Percentiles rank a stretch among this genome's conserved stretches.
Evolutionary conservation across 23 tunicate species (phyloP).

Genomic region (Ascidia mentula): DNA sequence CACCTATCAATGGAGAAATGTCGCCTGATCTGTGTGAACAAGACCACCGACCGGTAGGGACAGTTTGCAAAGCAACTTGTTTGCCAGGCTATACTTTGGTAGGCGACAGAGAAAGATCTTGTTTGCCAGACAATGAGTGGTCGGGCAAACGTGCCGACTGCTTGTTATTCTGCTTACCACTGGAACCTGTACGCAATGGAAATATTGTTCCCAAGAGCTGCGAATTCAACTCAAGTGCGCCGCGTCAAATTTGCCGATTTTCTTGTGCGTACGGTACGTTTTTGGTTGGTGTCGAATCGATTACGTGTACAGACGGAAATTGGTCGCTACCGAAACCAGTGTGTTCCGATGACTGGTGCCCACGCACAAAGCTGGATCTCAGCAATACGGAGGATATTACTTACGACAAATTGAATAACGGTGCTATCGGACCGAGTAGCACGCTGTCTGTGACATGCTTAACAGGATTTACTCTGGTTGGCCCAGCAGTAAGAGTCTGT

Average conservation of each 20-base stretch:
- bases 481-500: conserved; percentile 13
- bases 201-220: conserved; percentile 12
- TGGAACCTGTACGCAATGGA: not conserved
- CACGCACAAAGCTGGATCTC: not conserved
- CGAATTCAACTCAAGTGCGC: not conserved
- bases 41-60: conserved; percentile 1
- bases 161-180: conserved; percentile 11
- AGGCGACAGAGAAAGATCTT: conserved; percentile 5
- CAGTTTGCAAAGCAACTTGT: conserved; percentile 1
- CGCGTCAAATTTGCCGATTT: conserved; percentile 14
- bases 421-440: conserved; percentile 9
- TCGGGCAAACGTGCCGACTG: conserved; percentile 29
- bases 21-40: conserved; percentile 34
- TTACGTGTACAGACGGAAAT: conserved; percentile 18
- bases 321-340: conserved; percentile 11
- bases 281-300: not conserved
- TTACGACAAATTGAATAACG: conserved; percentile 2
- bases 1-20: conserved; percentile 21
- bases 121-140: conserved; percentile 17
- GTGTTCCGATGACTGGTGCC: conserved; percentile 16
- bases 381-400: not conserved
- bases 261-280: conserved; percentile 1
- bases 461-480: conserved; percentile 1
- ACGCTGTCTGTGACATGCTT: conserved; percentile 1
- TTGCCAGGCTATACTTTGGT: conserved; percentile 7